Conservation (phyloP, 2,888 invertebrate genomes). For the Artemia sp. region DNA sequence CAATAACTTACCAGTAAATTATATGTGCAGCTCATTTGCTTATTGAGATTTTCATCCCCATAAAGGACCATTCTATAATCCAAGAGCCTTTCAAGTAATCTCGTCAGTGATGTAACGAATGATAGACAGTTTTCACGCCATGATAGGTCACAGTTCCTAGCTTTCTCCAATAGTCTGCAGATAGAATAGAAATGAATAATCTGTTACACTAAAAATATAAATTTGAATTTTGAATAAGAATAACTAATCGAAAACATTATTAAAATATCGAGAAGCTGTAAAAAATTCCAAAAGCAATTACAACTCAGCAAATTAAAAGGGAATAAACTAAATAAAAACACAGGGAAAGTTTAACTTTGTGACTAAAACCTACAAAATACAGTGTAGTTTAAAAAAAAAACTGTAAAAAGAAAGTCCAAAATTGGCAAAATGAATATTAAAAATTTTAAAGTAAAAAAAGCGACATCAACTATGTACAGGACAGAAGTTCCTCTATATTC, state of each 20-base stretch:
- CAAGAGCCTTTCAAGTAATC: constrained; percentile 64
- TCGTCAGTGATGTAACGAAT: constrained; percentile 78
- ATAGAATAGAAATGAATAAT: constrained; percentile 17
- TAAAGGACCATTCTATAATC: constrained; percentile 91
- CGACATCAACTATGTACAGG: too few species aligned
- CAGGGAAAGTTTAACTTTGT: too few species aligned
- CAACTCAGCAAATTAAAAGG: too few species aligned
- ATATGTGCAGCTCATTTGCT: constrained; percentile 88
- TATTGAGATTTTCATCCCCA: constrained; percentile 84
- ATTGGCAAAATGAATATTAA: too few species aligned
- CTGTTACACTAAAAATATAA: constrained; percentile 1
- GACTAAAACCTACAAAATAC: too few species aligned
- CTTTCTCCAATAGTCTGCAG: constrained; percentile 59
- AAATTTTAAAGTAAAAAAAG: too few species aligned
- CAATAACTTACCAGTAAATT: constrained; percentile 54
- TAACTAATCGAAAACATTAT: background rate
- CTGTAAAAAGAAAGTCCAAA: too few species aligned
- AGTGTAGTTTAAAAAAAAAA: too few species aligned
- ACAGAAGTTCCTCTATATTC: too few species aligned
- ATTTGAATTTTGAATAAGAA: constrained; percentile 16
- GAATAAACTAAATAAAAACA: too few species aligned
- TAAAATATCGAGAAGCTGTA: too few species aligned
- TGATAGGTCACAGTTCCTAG: constrained; percentile 61
- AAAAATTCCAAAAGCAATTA: too few species aligned
- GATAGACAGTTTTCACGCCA: constrained; percentile 84